A percentile compares a stretch with the other conserved stretches of the same genome.
phyloP scores from a whole-genome alignment of 2,797 vertebrate genomes.

The Sebastes taczanowskii region DNA sequence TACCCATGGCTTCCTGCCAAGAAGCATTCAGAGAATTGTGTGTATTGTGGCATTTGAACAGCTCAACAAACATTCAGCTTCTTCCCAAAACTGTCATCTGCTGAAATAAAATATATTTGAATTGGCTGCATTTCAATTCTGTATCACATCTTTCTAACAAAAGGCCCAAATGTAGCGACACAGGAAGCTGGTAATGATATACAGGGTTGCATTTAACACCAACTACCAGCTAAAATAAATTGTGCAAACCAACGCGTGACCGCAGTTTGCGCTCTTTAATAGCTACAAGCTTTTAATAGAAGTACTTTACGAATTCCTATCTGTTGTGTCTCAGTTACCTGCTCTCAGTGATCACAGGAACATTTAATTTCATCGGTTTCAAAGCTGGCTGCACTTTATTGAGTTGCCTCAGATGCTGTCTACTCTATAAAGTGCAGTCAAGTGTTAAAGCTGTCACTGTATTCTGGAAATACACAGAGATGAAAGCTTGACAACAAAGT shows the following conservation, averaged over 20 bases:
- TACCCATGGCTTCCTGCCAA: not conserved
- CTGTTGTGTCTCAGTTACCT: not conserved
- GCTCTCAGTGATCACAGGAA: not conserved
- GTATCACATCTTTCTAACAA: not conserved
- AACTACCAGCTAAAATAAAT: not conserved
- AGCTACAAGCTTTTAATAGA: not conserved
- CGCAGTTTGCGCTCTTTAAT: not conserved
- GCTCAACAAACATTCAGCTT: not conserved
- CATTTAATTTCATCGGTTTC: not conserved
- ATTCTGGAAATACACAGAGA: slow-evolving; percentile 1
- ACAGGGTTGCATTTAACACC: not conserved
- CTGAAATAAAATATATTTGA: not conserved
- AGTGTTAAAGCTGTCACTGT: not conserved
- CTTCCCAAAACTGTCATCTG: not conserved
- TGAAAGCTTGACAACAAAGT: not conserved
- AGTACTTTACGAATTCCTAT: not conserved
- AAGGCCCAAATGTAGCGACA: not conserved
- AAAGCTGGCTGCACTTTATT: not conserved
- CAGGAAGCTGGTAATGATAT: not conserved
- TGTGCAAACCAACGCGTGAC: not conserved
- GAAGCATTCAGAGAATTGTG: not conserved
- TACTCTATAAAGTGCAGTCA: not conserved
- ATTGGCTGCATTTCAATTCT: not conserved
- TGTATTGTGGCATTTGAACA: not conserved
- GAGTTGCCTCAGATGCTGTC: not conserved